These are phyloP conservation scores for Melanophora roralis DNA, from an alignment of 2,888 invertebrate genomes.

Conservation along the genomic window DNA sequence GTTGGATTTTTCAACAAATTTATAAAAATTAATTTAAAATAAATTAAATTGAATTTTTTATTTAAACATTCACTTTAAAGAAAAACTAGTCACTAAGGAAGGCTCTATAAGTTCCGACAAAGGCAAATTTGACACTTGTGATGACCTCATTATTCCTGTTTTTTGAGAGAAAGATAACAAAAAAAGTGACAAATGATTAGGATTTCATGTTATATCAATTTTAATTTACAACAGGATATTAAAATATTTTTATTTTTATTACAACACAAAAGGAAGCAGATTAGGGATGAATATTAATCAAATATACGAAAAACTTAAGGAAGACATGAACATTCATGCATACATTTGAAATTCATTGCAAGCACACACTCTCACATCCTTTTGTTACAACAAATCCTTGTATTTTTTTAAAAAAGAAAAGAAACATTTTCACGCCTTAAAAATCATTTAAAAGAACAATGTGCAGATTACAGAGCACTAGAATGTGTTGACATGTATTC, in stretches of 20 bases:
- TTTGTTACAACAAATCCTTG: neutral
- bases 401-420: neutral
- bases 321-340: neutral
- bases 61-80: no score
- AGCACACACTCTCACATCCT: neutral
- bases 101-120: no score
- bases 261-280: no score
- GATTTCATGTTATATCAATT: neutral
- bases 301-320: neutral
- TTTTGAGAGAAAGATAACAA: neutral
- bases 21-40: no score
- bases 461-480: constrained; percentile 38
- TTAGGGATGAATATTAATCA: no score
- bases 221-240: neutral
- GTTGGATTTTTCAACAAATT: no score
- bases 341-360: neutral
- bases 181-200: constrained; percentile 32
- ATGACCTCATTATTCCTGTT: no score
- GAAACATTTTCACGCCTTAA: neutral
- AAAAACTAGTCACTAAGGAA: no score
- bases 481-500: constrained; percentile 51
- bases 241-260: no score
- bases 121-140: no score
- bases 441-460: constrained; percentile 33
- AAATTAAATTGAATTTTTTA: no score